A percentile compares a stretch with the other conserved stretches of the same genome.
These are phyloP conservation scores for Lethenteron camtschaticum DNA, from an alignment of 2,113 vertebrate species.

Conservation along the genomic window DNA sequence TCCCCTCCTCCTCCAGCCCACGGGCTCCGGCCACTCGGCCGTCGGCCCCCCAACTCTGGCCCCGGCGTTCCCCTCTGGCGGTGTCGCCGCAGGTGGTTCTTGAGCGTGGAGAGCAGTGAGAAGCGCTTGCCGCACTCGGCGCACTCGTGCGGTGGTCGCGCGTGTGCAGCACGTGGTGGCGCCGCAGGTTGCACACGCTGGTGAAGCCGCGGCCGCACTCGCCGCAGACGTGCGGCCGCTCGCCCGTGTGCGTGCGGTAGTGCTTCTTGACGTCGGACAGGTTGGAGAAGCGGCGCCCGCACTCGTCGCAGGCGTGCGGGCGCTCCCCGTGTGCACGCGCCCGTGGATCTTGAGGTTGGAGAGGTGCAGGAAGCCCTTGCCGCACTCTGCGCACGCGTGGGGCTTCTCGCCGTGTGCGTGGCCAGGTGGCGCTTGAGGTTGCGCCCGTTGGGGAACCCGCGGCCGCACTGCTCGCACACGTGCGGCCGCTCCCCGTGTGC, in stretches of 20 bases:
- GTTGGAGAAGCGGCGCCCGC: slow-evolving; percentile 14
- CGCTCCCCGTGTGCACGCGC: slow-evolving; percentile 23
- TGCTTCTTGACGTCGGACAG: slow-evolving; percentile 36
- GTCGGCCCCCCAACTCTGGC: too few species aligned
- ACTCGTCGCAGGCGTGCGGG: slow-evolving; percentile 18
- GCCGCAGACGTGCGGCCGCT: too few species aligned
- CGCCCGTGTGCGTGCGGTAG: not conserved
- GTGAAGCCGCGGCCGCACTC: not conserved
- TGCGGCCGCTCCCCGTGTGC: not conserved
- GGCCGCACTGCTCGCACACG: not conserved
- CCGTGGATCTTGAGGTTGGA: slow-evolving; percentile 23
- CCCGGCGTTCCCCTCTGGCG: too few species aligned
- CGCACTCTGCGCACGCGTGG: slow-evolving; percentile 30
- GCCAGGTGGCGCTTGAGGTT: not conserved
- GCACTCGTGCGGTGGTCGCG: slow-evolving; percentile 11
- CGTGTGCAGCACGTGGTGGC: slow-evolving; percentile 14
- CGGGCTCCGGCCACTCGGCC: too few species aligned
- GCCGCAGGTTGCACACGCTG: slow-evolving; percentile 9
- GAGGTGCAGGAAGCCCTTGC: slow-evolving; percentile 23
- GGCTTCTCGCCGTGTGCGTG: slow-evolving; percentile 29
- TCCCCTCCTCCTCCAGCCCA: too few species aligned
- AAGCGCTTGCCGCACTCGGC: too few species aligned
- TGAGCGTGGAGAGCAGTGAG: too few species aligned
- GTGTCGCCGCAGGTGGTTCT: too few species aligned
- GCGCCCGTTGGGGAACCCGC: not conserved